These are phyloP conservation scores for Drosophila histrio DNA, from an alignment of 2,888 invertebrate genomes.

Conservation along the genomic window DNA sequence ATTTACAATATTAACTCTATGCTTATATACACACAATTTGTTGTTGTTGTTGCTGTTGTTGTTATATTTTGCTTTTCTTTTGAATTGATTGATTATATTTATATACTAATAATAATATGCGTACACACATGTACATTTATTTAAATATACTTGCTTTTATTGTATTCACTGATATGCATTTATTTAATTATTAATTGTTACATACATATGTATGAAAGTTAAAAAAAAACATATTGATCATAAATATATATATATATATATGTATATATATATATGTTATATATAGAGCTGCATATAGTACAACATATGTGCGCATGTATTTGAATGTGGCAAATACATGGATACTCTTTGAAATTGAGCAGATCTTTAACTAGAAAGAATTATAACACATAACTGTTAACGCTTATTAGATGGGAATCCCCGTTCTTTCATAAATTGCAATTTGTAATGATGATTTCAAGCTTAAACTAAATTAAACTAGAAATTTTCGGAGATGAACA, in stretches of 20 bases:
- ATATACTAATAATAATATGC: constrained; percentile 43
- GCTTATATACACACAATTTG: constrained; percentile 54
- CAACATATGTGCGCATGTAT: constrained; percentile 6
- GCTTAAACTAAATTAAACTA: background rate
- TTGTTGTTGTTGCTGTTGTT: constrained; percentile 10
- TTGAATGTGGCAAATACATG: constrained; percentile 1
- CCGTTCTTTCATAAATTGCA: background rate
- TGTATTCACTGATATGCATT: constrained; percentile 73
- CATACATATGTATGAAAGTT: constrained; percentile 20
- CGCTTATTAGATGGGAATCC: background rate
- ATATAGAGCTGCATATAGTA: background rate
- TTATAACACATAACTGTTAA: background rate
- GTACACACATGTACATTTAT: constrained; percentile 29
- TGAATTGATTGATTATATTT: constrained; percentile 65
- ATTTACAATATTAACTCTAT: constrained; percentile 57
- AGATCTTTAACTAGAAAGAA: background rate
- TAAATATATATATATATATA: background rate
- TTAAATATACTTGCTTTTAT: constrained; percentile 43
- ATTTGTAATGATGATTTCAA: constrained; percentile 2
- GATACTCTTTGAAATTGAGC: constrained; percentile 2
- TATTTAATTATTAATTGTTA: constrained; percentile 61
- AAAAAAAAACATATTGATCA: constrained; percentile 10
- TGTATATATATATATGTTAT: background rate
- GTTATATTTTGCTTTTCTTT: constrained; percentile 6
- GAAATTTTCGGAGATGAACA: background rate